Conservation (phyloP, 2,888 invertebrate genomes). For the Corbicula japonica region DNA sequence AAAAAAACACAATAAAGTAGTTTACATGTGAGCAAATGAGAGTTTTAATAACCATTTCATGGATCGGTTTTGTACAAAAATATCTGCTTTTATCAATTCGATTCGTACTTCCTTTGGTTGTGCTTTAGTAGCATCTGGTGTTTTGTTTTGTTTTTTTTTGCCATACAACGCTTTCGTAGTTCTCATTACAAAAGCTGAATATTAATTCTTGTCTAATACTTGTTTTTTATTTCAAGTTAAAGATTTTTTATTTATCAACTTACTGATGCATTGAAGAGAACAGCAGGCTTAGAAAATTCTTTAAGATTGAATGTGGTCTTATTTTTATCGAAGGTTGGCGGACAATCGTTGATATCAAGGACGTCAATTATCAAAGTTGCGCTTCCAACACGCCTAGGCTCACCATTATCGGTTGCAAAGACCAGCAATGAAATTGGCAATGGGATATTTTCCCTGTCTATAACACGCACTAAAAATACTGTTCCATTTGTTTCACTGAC, state of each 20-base stretch:
- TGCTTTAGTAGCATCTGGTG: too few species aligned
- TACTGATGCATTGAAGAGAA: background rate
- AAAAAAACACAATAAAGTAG: background rate
- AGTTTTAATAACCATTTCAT: background rate
- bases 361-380: conserved; percentile 20
- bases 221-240: background rate
- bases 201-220: background rate
- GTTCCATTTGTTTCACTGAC: background rate
- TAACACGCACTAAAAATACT: background rate
- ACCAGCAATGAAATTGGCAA: background rate
- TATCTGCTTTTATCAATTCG: background rate
- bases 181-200: background rate
- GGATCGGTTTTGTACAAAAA: background rate
- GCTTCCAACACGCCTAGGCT: conserved; percentile 4
- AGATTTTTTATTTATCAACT: background rate
- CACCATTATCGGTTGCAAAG: conserved; percentile 25
- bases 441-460: conserved; percentile 9
- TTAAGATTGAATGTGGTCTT: background rate
- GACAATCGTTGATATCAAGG: conserved; percentile 41
- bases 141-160: background rate
- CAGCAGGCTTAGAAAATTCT: background rate
- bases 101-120: background rate
- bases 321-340: conserved; percentile 10
- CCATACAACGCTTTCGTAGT: background rate
- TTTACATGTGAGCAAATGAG: background rate